These are phyloP conservation scores for Upupa epops DNA, from an alignment of 2,113 vertebrate genomes.

Conservation along the genomic window DNA sequence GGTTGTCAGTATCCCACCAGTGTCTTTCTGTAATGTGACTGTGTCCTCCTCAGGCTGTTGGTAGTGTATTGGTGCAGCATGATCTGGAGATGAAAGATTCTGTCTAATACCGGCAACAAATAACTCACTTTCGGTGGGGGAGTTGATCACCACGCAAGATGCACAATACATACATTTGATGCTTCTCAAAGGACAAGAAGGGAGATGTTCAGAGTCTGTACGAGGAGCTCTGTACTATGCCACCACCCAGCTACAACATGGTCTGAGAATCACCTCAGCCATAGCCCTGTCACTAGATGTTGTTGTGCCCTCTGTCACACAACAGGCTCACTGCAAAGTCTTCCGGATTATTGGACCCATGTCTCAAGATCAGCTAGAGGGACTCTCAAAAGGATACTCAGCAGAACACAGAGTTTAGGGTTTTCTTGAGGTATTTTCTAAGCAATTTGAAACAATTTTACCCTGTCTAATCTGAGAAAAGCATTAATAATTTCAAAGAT, in stretches of 20 bases:
- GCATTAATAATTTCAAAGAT: background rate
- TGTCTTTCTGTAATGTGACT: background rate
- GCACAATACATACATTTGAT: background rate
- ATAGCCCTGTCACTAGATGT: rapidly evolving
- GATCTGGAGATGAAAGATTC: background rate
- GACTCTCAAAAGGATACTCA: background rate
- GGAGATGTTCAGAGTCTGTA: rapidly evolving
- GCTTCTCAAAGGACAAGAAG: background rate
- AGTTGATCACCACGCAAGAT: background rate
- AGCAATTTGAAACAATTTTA: constrained; percentile 13
- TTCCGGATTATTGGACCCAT: background rate
- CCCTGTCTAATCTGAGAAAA: background rate
- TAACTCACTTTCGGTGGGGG: background rate
- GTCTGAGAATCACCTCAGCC: background rate
- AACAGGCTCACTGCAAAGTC: background rate
- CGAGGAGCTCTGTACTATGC: background rate
- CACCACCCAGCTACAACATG: background rate
- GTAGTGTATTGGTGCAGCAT: rapidly evolving
- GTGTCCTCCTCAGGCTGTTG: background rate
- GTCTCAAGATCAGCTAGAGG: background rate
- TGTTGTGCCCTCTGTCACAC: background rate
- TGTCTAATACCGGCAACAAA: background rate
- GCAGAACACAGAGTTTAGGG: background rate
- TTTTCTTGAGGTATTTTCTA: background rate
- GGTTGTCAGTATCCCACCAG: background rate